Base-by-base conservation (phyloP, 1,140 invertebrate genomes). In the Trialeurodes vaporariorum region DNA sequence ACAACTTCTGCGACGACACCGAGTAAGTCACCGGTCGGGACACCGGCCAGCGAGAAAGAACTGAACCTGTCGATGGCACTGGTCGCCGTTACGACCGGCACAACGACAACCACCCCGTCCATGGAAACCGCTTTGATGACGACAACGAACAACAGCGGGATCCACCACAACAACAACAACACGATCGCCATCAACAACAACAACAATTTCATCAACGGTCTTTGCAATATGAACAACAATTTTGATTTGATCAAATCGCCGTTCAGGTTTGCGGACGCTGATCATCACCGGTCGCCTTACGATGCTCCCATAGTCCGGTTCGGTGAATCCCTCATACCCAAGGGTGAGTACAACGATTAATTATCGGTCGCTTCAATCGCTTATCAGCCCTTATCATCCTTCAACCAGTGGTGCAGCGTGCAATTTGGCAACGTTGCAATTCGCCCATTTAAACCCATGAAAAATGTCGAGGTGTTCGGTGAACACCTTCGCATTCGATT, bases 311-410 rank as follows among this genome's bases (percentile, higher is more conserved):
- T 61, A 61, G 60, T 61, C n/a, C 5, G 60, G 49, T 78, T 91
- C 24, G 90, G 91, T 13, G 90, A 93, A 70, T 92, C 90, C 0
- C 82, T 94, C 1, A 94, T 94, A 69, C 92, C 92, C 12, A 94
- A 94, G 76, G 90, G 69, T n/a, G n/a, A n/a, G n/a, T n/a, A n/a
- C n/a, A n/a, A n/a, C n/a, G n/a, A n/a, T n/a, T n/a, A n/a, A n/a
- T n/a, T n/a, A n/a, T n/a, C n/a, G n/a, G n/a, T n/a, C n/a, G n/a
- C n/a, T n/a, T n/a, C n/a, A n/a, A n/a, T n/a, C n/a, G n/a, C n/a
- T n/a, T n/a, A n/a, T n/a, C n/a, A n/a, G n/a, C n/a, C n/a, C n/a
- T n/a, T n/a, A n/a, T n/a, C n/a, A n/a, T n/a, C n/a, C n/a, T n/a
- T n/a, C n/a, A n/a, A n/a, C n/a, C n/a, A n/a, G n/a, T n/a, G n/a